Conservation (phyloP, 2,113 vertebrate species). For the Otocyon megalotis region DNA sequence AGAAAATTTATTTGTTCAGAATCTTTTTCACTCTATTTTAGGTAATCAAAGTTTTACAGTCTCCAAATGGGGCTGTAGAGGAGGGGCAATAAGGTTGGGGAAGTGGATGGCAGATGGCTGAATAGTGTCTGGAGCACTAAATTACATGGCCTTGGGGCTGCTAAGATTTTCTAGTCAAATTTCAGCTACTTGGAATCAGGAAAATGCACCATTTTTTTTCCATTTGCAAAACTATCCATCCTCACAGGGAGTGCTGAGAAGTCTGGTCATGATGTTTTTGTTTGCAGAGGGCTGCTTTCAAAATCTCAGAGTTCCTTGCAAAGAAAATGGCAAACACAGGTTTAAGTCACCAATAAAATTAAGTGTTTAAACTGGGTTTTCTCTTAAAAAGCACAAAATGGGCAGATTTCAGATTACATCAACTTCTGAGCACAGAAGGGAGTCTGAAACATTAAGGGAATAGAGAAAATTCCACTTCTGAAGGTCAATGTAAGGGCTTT, state of each 20-base stretch:
- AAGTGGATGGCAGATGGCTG: constrained; percentile 38
- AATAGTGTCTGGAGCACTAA: constrained; percentile 35
- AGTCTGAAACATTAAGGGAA: background rate
- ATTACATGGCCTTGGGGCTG: constrained; percentile 29
- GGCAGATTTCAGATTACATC: constrained; percentile 46
- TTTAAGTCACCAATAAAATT: constrained; percentile 66
- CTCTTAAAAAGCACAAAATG: constrained; percentile 28
- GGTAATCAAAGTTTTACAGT: constrained; percentile 26
- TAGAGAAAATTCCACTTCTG: background rate
- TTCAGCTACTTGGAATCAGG: constrained; percentile 58
- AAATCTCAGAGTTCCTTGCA: constrained; percentile 51
- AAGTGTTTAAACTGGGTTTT: constrained; percentile 59
- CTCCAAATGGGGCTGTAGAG: background rate
- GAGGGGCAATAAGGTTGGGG: background rate
- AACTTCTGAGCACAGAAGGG: constrained; percentile 28
- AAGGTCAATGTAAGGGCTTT: constrained; percentile 52
- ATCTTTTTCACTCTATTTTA: constrained; percentile 9
- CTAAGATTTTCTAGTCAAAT: constrained; percentile 60
- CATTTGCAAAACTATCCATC: constrained; percentile 49
- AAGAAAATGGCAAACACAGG: constrained; percentile 63
- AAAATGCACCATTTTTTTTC: background rate
- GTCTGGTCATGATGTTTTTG: constrained; percentile 54
- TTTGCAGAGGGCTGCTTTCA: constrained; percentile 62
- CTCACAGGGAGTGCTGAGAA: constrained; percentile 54
- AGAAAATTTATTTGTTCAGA: constrained; percentile 15